Evolutionary conservation across 2,113 vertebrate genomes (phyloP), one percentile per base, ranked within the genome.

Genomic region (Caretta caretta): DNA sequence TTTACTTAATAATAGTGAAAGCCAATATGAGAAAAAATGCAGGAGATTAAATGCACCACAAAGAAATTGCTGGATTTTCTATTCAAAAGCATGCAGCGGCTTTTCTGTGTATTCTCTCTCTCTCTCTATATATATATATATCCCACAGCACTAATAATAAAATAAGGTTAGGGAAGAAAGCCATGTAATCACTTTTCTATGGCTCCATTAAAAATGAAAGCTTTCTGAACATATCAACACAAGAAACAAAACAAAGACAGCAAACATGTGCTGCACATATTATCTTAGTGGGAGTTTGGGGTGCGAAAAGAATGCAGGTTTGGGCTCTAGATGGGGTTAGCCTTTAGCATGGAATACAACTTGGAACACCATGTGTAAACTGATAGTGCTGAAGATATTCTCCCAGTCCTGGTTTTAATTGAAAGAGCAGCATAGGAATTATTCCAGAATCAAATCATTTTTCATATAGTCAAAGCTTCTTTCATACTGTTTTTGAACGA

Each of bases 21-120:
- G 93, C 51, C 88, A 93, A 96, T 54, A 78, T 91, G 79, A 56
- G 80, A 90, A 92, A 75, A 96, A 96, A 94, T 35, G 35, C 57
- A 89, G 81, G 80, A 87, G 88, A 93, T 93, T 94, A 95, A 96
- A 93, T 56, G 90, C 53, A 86, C 83, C 84, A 9, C 84, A 96
- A 90, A 96, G 81, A 93, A 96, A 94, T 93, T 51, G 50, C 87
- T 96, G 87, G 53, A 97, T 94, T 97, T 97, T 59, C 65, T 65
- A 94, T 83, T 85, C 78, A 88, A 87, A 94, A 92, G 31, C n/a
- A 84, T 82, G 56, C 27, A 5, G 29, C 4, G 11, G 84, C 84
- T 97, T 97, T 95, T 88, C 83, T 83, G 59, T 56, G n/a, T 10
- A 6, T 11, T 76, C 72, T 75, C 69, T 42, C n/a, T 76, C 72